phyloP scores from a whole-genome alignment of 2,888 invertebrate species.

The Dromius quadrimaculatus region DNA sequence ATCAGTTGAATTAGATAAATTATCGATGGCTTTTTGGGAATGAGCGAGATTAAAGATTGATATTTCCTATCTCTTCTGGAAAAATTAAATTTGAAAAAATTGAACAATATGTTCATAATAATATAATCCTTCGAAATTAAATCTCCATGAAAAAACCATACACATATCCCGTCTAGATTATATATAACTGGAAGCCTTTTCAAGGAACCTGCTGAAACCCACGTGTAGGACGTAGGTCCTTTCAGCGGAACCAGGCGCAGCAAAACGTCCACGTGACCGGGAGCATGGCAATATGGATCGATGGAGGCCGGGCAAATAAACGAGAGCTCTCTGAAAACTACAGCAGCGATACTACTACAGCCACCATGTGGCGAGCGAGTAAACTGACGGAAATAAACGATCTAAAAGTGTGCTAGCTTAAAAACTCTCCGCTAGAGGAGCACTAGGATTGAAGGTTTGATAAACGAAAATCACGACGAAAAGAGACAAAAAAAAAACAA shows the following conservation, averaged over 20 bases:
- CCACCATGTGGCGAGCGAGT: neutral
- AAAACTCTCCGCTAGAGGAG: neutral
- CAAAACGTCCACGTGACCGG: constrained; percentile 19
- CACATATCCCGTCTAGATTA: no score
- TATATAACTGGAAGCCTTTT: no score
- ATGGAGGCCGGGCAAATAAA: constrained; percentile 27
- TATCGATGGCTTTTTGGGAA: no score
- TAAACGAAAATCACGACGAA: neutral
- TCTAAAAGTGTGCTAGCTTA: neutral
- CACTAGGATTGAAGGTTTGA: neutral
- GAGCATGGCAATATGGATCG: constrained; percentile 26
- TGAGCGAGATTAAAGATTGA: no score
- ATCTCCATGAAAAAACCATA: no score
- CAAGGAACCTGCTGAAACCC: constrained; percentile 5
- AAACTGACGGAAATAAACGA: neutral
- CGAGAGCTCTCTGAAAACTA: neutral
- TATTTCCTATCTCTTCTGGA: no score
- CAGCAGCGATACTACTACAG: neutral
- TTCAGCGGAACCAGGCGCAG: neutral
- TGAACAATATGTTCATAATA: no score
- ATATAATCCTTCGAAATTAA: no score
- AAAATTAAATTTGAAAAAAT: no score
- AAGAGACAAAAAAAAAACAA: neutral
- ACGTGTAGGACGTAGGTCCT: neutral
- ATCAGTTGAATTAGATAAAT: no score